Evolutionary conservation across 1,140 invertebrate species (phyloP).

Genomic region (Anoplophora glabripennis): DNA sequence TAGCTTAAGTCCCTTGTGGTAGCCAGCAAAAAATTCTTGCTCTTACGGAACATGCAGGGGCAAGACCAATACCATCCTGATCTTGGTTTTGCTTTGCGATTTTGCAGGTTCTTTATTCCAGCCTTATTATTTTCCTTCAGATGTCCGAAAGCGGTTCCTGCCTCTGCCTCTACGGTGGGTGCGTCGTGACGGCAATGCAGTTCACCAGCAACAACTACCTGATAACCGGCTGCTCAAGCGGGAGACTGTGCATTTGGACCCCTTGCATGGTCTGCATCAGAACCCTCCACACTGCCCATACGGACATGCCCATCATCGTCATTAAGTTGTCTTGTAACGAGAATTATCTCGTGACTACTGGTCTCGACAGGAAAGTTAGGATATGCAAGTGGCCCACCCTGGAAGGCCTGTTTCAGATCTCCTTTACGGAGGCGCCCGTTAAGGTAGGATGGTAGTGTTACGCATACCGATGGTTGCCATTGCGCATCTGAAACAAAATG

Average conservation of each 20-base stretch:
- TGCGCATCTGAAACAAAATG: too few relatives aligned
- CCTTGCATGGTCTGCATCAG: background rate
- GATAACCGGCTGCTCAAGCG: conserved; percentile 18
- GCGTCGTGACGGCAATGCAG: conserved; percentile 8
- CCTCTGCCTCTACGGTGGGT: background rate
- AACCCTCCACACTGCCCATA: background rate
- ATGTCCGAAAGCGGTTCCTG: background rate
- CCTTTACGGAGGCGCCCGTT: background rate
- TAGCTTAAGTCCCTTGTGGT: too few relatives aligned
- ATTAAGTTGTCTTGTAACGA: conserved; percentile 11
- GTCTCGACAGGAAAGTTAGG: conserved; percentile 10
- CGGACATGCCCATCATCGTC: conserved; percentile 3
- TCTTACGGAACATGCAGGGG: background rate
- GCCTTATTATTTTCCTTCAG: background rate
- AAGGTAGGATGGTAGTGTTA: too few relatives aligned
- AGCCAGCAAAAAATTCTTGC: too few relatives aligned
- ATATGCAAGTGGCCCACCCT: conserved; percentile 14
- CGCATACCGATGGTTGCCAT: too few relatives aligned
- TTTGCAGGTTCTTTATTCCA: background rate
- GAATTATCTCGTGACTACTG: conserved; percentile 11
- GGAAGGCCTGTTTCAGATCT: background rate
- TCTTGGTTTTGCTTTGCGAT: background rate
- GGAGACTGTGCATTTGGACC: background rate
- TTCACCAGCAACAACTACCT: conserved; percentile 8
- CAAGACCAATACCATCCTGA: background rate